These are phyloP conservation scores for Stenopsyche tienmushanensis DNA, from an alignment of 1,140 invertebrate species.

Conservation along the genomic window DNA sequence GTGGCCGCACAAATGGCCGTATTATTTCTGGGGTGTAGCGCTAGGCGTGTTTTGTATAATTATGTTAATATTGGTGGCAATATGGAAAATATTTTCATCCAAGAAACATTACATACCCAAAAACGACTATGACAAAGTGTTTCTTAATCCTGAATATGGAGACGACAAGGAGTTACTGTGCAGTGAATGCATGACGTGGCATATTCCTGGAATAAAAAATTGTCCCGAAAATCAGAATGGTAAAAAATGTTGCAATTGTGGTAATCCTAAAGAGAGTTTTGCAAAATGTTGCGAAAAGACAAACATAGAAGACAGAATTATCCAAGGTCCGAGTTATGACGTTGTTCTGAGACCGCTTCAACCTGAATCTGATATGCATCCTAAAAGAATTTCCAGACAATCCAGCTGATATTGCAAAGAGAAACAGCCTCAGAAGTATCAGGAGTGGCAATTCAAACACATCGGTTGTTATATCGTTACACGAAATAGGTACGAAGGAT, in stretches of 20 bases:
- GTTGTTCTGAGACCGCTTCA: slow-evolving; percentile 33
- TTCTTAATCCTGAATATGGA: slow-evolving; percentile 35
- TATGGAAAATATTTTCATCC: slow-evolving; percentile 24
- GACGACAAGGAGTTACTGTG: slow-evolving; percentile 34
- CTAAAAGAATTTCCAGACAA: background rate
- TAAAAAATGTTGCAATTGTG: slow-evolving; percentile 23
- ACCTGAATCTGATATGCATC: slow-evolving; percentile 21
- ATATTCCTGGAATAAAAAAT: slow-evolving; percentile 13
- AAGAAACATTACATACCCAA: slow-evolving; percentile 3
- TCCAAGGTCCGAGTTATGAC: slow-evolving; percentile 22
- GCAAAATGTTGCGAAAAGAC: slow-evolving; percentile 31
- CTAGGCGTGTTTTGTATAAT: slow-evolving; percentile 31
- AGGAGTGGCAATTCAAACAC: slow-evolving; percentile 24
- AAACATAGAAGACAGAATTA: slow-evolving; percentile 19
- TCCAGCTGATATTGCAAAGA: slow-evolving; percentile 18
- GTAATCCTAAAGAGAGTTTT: slow-evolving; percentile 33
- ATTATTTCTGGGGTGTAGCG: slow-evolving; percentile 34
- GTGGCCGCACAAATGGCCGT: slow-evolving; percentile 15
- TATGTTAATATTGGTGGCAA: slow-evolving; percentile 16
- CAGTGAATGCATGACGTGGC: slow-evolving; percentile 31
- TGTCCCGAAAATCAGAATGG: slow-evolving; percentile 14
- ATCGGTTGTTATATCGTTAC: slow-evolving; percentile 31
- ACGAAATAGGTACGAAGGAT: slow-evolving; percentile 32
- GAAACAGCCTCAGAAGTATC: slow-evolving; percentile 28
- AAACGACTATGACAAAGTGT: slow-evolving; percentile 25